These are phyloP conservation scores for Trogon melanurus DNA, from an alignment of 2,113 vertebrate species.

Conservation along the genomic window DNA sequence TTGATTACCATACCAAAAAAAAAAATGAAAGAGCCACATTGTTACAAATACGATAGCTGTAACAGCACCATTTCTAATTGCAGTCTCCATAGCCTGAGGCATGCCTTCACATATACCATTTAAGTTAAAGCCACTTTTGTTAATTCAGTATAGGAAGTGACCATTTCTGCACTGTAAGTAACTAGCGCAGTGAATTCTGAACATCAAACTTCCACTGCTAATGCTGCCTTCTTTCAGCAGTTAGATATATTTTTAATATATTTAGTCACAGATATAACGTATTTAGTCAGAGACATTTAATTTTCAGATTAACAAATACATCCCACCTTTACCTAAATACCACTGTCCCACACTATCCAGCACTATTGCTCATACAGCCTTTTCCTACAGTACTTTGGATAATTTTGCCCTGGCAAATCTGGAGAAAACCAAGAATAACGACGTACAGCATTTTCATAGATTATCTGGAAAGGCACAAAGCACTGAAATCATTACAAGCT, in stretches of 20 bases:
- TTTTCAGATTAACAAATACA: not conserved
- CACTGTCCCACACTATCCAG: not conserved
- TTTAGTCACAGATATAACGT: not conserved
- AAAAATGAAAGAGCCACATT: not conserved
- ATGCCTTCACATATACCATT: not conserved
- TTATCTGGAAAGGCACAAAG: not conserved
- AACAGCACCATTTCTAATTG: not conserved
- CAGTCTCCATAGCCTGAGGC: not conserved
- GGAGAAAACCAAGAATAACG: not conserved
- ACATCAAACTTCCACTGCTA: not conserved
- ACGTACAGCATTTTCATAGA: not conserved
- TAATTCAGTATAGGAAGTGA: not conserved
- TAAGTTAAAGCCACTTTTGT: not conserved
- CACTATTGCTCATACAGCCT: not conserved
- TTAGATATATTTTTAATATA: not conserved
- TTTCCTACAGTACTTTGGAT: not conserved
- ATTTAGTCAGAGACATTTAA: not conserved
- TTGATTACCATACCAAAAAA: not conserved
- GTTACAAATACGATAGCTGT: not conserved
- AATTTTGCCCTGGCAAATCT: not conserved
- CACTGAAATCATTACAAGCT: not conserved
- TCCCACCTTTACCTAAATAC: not conserved
- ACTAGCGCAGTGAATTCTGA: not conserved
- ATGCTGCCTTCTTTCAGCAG: not conserved
- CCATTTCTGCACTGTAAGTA: not conserved